A percentile compares a stretch with the other conserved stretches of the same genome.
phyloP scores from a whole-genome alignment of 2,113 vertebrate genomes.

The Merops nubicus region DNA sequence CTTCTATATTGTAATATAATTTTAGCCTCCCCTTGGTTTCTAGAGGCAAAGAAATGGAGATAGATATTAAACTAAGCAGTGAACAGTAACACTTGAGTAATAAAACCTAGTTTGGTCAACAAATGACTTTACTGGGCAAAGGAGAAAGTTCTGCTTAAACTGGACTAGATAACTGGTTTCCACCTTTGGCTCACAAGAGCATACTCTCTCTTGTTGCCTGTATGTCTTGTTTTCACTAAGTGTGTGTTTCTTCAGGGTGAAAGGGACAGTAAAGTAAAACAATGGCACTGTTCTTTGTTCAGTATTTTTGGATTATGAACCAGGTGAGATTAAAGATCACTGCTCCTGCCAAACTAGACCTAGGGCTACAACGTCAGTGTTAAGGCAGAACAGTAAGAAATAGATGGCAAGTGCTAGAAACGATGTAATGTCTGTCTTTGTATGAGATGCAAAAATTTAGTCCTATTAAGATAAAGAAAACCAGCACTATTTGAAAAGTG shows the following conservation, averaged over 20 bases:
- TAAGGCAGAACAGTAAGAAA: neutral
- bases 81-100: neutral
- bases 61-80: neutral
- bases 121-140: neutral
- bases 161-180: neutral
- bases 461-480: neutral
- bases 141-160: neutral
- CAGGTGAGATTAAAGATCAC: neutral
- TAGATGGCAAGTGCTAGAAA: neutral
- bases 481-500: neutral
- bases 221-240: neutral
- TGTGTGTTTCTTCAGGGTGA: neutral
- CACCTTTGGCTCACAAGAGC: neutral
- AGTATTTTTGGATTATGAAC: neutral
- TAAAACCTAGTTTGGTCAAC: neutral
- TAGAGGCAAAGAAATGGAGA: neutral
- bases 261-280: neutral
- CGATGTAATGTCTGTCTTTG: neutral
- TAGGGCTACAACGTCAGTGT: neutral
- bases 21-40: neutral
- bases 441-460: neutral
- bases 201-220: neutral
- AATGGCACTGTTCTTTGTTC: neutral
- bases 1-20: neutral
- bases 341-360: neutral